Base-by-base conservation (phyloP, 2,113 vertebrate species). In the Tragelaphus scriptus region DNA sequence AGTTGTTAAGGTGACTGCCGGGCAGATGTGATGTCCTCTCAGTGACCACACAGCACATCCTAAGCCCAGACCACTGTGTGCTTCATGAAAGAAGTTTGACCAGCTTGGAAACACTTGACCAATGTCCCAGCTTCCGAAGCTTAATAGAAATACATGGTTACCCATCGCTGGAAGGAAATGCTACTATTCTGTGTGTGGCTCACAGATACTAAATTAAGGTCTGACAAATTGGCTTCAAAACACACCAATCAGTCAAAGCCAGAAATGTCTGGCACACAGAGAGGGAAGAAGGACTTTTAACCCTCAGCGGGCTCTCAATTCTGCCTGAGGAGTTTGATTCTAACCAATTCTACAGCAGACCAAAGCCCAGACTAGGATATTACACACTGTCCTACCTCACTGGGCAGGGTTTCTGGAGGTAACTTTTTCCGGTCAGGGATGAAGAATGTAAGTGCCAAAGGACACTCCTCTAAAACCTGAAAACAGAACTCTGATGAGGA, bases 321-420 rank as follows among this genome's bases (percentile, higher is more conserved):
- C 17, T 40, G 58, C 59, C 28, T 8, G 6, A 51, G 30, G 81
- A 23, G 26, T 49, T 55, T 55, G 68, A 56, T 53, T 82, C 47
- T 36, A 82, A 81, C 36, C 17, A 63, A 26, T 23, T 61, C 17
- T 32, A 30, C 4, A 49, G 13, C 17, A 40, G 40, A 25, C 4
- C 55, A 47, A 58, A 77, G 55, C 47, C 30, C 49, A 65, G 11
- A 21, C 0, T 3, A 26, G 25, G 15, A 8, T 30, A 26, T 11
- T 25, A 15, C 4, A 2, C 8, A 55, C 1, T 47, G 28, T 17
- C 36, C 28, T 2, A 3, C 1, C 61, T 1, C 25, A 8, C 81
- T 5, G 15, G 40, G 49, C 55, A 55, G 55, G 51, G 25, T 58
- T 40, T 65, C 36, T 4, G 40, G 40, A 51, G 51, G 19, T 21